Evolutionary conservation across 1,140 invertebrate genomes (phyloP).

Genomic region (Coenobita brevimanus): DNA sequence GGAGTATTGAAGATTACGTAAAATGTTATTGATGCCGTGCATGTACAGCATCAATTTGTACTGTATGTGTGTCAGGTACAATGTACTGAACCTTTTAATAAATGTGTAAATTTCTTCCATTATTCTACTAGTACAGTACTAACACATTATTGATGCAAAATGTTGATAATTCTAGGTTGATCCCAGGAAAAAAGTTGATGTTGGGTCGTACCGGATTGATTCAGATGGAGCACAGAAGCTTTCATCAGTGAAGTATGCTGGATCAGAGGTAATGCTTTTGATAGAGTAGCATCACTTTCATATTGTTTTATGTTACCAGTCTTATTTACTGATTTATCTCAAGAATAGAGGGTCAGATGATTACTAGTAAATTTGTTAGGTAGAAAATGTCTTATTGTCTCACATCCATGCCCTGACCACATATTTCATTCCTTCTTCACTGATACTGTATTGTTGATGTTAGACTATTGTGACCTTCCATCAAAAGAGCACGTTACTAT

Average conservation of each 20-base stretch:
- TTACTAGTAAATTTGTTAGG: too few relatives aligned
- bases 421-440: too few relatives aligned
- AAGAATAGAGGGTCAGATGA: too few relatives aligned
- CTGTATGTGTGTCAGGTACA: background rate
- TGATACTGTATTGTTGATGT: too few relatives aligned
- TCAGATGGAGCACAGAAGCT: constrained; percentile 74
- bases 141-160: background rate
- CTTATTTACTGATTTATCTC: too few relatives aligned
- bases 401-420: too few relatives aligned
- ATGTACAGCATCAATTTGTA: background rate
- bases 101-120: background rate
- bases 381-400: too few relatives aligned
- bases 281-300: background rate
- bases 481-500: too few relatives aligned
- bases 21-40: background rate
- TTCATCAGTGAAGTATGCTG: constrained; percentile 71
- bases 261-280: constrained; percentile 68
- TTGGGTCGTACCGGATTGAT: constrained; percentile 76
- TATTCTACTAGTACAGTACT: background rate
- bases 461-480: too few relatives aligned
- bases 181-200: constrained; percentile 75
- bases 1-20: too few relatives aligned
- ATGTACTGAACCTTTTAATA: too few relatives aligned
- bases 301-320: too few relatives aligned
- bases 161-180: constrained; percentile 71